Evolutionary conservation across 37 sponge, comb jelly and placozoan species (phyloP), one percentile per base, ranked within the genome.

Genomic region (Amphimedon queenslandica): DNA sequence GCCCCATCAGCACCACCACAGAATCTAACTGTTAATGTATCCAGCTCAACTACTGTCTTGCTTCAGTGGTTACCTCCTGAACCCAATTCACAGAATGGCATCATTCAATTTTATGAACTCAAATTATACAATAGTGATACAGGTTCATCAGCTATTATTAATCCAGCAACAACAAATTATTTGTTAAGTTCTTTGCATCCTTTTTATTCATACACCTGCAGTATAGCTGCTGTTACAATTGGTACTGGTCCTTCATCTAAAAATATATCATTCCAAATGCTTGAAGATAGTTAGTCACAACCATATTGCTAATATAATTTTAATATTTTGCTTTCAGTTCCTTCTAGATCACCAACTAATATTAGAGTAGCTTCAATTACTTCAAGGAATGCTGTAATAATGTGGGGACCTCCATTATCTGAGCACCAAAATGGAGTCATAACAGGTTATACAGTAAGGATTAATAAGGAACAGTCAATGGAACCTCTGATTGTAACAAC

Each of bases 361-460:
- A 32, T 32, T 43, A 57, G 1, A 10, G 61, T n/a, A n/a, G 23
- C 21, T 25, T 11, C 27, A 60, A n/a, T 25, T 6, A 60, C 21
- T n/a, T 60, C 61, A 25, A 60, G 24, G 5, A 60, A 5, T 60
- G 61, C 61, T 60, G 5, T 25, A n/a, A 6, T 60, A 60, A 6
- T n/a, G 5, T 78, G 79, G 79, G 39, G 27, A 61, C 79, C 79
- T 36, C 79, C 79, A 39, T 61, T 70, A 30, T 35, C 23, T 36
- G 27, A 2, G 30, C 40, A 69, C 31, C 79, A 78, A 16, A 78
- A 78, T 69, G 79, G 79, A 6, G 51, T 78, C 40, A 78, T 78
- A 37, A 56, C 25, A 5, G 41, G 27, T 2, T 78, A 78, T 70
- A 75, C 24, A 13, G 37, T 75, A 3, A 27, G n/a, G 31, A 20